A percentile compares a stretch with the other conserved stretches of the same genome.
phyloP scores from a whole-genome alignment of 2,113 vertebrate species.

The Donacobius atricapilla region DNA sequence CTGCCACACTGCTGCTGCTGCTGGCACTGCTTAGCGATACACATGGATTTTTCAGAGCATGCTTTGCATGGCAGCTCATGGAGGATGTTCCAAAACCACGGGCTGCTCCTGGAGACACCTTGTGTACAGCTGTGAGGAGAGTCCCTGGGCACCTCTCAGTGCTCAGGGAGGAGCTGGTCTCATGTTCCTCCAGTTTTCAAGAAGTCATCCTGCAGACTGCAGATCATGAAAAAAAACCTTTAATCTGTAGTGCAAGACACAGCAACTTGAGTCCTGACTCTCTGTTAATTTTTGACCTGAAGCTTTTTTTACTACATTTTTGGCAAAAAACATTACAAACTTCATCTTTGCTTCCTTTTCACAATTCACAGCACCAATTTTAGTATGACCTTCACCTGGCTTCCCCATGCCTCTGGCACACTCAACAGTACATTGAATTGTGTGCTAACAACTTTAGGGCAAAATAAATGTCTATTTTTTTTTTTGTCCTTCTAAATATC shows the following conservation, averaged over 20 bases:
- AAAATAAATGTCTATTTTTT: conserved; percentile 29
- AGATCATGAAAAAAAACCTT: background rate
- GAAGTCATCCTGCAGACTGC: background rate
- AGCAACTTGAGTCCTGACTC: conserved; percentile 20
- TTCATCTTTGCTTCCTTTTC: conserved; percentile 62
- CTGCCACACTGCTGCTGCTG: background rate
- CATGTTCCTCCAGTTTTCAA: background rate
- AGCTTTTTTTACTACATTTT: conserved; percentile 56
- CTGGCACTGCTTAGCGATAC: background rate
- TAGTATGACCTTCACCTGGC: conserved; percentile 64
- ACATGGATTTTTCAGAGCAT: background rate
- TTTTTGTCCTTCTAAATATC: background rate
- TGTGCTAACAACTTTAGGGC: conserved; percentile 33
- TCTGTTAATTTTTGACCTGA: background rate
- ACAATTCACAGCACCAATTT: conserved; percentile 66
- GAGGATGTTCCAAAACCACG: background rate
- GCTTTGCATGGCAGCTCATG: background rate
- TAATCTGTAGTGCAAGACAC: conserved; percentile 29
- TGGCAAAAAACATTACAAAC: conserved; percentile 34
- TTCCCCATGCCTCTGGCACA: conserved; percentile 11
- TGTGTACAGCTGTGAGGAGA: background rate
- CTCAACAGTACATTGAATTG: conserved; percentile 34
- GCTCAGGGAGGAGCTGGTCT: background rate
- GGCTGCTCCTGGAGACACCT: background rate
- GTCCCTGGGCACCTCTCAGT: accelerated